Evolutionary conservation across 1,140 invertebrate species (phyloP), one percentile per base, ranked within the genome.

Genomic region (Temnothorax longispinosus): DNA sequence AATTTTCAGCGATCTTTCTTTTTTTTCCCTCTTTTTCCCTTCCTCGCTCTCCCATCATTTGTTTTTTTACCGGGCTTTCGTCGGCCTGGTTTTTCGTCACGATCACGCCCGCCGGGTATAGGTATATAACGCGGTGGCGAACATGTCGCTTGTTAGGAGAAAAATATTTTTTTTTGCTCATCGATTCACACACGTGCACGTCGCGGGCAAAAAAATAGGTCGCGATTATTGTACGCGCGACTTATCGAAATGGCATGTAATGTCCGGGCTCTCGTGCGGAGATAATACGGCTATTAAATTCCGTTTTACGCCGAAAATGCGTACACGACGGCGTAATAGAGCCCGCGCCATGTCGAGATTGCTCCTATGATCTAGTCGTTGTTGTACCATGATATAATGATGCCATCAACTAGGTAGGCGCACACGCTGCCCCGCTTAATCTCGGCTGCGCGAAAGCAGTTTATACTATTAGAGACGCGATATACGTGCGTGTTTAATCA

Each of bases 361-460:
- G 56, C n/a, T 60, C 18, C 69, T 75, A 56, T 71, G 56, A 84
- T 84, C 80, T 84, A 56, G 54, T 60, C 44, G 80, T 74, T 50
- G 80, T 84, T 72, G 78, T 58, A 75, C 11, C 27, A 75, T 84
- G 80, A 84, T 84, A 84, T 84, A 84, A 84, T 75, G 69, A 84
- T 50, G 69, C 54, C 69, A 84, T 84, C 80, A 84, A 84, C 80
- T 84, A 84, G 35, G 54, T 41, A 54, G 52, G 41, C 67, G 41
- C 80, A 15, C 54, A 47, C 3, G n/a, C 21, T 44, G 41, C 27
- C 67, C 67, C 67, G 80, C n/a, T 84, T 84, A 84, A 84, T 74
- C 80, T 75, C 54, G 71, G 21, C 65, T 44, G 11, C 50, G 69
- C 15, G 18, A 62, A 74, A 62, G 38, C 80, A 84, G 69, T 84